Evolutionary conservation across 2,797 vertebrate genomes (phyloP).

Genomic region (Acomys russatus): DNA sequence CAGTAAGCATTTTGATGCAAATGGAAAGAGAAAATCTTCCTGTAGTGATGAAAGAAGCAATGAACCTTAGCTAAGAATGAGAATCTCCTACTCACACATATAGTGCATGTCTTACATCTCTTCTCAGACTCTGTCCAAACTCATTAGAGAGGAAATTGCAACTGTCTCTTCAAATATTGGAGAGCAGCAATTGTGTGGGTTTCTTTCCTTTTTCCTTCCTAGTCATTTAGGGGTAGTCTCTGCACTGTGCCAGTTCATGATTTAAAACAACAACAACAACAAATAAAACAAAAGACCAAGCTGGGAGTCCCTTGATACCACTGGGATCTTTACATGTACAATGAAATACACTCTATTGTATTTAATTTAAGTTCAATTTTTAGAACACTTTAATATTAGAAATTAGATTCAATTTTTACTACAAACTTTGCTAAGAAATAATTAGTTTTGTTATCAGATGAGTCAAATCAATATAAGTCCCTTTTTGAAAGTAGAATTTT

Average conservation of each 20-base stretch:
- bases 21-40: slow-evolving; percentile 63
- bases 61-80: slow-evolving; percentile 64
- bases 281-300: not conserved
- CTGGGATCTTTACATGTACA: not conserved
- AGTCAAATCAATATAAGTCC: not conserved
- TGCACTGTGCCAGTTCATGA: slow-evolving; percentile 7
- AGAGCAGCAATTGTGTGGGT: slow-evolving; percentile 39
- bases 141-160: slow-evolving; percentile 79
- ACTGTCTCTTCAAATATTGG: slow-evolving; percentile 73
- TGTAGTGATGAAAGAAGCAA: slow-evolving; percentile 70
- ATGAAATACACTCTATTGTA: slow-evolving; percentile 4
- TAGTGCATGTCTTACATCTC: not conserved
- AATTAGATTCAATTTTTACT: slow-evolving; percentile 12
- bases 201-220: not conserved
- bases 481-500: slow-evolving; percentile 9
- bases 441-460: slow-evolving; percentile 61
- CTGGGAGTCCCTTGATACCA: not conserved
- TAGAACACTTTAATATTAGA: not conserved
- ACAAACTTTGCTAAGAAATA: not conserved
- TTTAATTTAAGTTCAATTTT: slow-evolving; percentile 68
- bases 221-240: slow-evolving; percentile 37
- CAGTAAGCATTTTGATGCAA: slow-evolving; percentile 74
- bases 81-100: slow-evolving; percentile 5
- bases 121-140: slow-evolving; percentile 63
- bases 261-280: slow-evolving; percentile 35